Conservation (phyloP, 1,140 invertebrate species). For the Heliconius melpomene region DNA sequence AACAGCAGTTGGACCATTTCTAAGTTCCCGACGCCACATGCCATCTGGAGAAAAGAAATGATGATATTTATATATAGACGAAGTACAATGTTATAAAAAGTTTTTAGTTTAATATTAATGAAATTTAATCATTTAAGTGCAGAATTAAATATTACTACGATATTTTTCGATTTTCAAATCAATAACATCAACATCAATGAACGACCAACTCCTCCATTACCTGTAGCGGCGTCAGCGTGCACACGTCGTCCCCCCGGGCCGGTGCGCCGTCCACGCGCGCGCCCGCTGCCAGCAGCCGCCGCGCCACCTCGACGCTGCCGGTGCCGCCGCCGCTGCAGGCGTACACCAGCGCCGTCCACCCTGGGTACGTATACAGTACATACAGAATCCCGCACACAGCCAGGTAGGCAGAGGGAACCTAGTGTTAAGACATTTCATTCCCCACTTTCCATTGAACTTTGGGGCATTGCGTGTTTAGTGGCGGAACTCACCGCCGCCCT, state of each 20-base stretch:
- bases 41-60: conserved; percentile 78
- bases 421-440: too few relatives aligned
- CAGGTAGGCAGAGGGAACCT: too few relatives aligned
- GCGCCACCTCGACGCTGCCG: conserved; percentile 76
- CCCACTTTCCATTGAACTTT: too few relatives aligned
- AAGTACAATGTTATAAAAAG: too few relatives aligned
- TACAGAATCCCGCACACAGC: too few relatives aligned
- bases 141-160: too few relatives aligned
- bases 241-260: conserved; percentile 89
- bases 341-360: conserved; percentile 79
- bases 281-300: conserved; percentile 88
- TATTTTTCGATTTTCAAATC: too few relatives aligned
- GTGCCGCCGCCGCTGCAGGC: conserved; percentile 76
- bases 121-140: too few relatives aligned
- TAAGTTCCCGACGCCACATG: conserved; percentile 89
- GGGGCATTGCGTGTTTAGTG: too few relatives aligned
- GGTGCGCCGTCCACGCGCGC: conserved; percentile 94
- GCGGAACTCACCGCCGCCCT: too few relatives aligned
- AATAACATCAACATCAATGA: too few relatives aligned
- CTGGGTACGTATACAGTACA: conserved; percentile 39
- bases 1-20: conserved; percentile 91
- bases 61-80: background rate
- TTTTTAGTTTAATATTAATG: too few relatives aligned
- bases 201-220: conserved; percentile 45
- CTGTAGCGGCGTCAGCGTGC: conserved; percentile 92